Evolutionary conservation across 2,113 vertebrate genomes (phyloP).

Genomic region (Anser brachyrhynchus): DNA sequence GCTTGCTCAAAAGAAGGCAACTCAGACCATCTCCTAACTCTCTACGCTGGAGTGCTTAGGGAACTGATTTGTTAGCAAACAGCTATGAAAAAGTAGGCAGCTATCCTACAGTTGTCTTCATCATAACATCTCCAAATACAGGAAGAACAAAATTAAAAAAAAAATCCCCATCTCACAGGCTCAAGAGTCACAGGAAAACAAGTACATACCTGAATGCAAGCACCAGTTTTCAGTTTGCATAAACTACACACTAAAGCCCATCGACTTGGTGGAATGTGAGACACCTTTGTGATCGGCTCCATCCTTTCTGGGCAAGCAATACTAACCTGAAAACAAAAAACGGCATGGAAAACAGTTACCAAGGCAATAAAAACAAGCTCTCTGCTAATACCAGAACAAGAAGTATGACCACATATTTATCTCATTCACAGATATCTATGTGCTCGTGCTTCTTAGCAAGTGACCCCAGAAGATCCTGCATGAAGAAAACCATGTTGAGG

Average conservation of each 20-base stretch:
- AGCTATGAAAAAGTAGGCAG: neutral
- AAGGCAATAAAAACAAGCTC: neutral
- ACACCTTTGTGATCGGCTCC: constrained; percentile 98
- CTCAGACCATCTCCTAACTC: neutral
- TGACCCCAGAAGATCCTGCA: neutral
- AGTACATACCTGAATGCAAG: constrained; percentile 91
- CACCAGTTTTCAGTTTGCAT: constrained; percentile 96
- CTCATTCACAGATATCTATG: neutral
- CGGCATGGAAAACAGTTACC: neutral
- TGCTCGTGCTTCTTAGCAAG: neutral
- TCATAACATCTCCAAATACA: neutral
- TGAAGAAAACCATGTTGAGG: neutral
- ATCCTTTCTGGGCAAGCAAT: constrained; percentile 98
- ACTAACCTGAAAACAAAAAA: constrained; percentile 84
- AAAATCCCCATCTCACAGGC: neutral
- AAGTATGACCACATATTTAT: neutral
- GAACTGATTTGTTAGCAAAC: neutral
- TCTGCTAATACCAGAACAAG: neutral
- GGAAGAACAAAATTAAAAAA: neutral
- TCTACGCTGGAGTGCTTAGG: neutral
- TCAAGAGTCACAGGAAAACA: neutral
- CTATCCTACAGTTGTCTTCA: neutral
- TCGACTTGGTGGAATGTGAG: constrained; percentile 95
- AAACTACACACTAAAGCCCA: constrained; percentile 97
- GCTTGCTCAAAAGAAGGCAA: neutral